Percentiles rank a stretch among this genome's conserved stretches.
Evolutionary conservation across 2,797 vertebrate genomes (phyloP).

Genomic region (Enteromius treurensis): DNA sequence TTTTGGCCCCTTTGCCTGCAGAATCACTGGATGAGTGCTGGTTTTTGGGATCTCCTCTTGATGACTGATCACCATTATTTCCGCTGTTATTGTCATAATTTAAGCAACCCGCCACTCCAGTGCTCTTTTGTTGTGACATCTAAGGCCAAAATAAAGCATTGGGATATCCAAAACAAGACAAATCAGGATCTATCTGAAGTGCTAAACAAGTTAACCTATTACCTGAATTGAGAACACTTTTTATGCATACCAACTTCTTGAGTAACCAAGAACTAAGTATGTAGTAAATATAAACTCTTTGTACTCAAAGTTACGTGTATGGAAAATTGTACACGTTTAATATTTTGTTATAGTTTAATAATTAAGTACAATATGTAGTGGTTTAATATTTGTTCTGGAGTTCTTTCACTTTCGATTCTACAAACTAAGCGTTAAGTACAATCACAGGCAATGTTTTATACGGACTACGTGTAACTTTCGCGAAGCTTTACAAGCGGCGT

Average conservation of each 20-base stretch:
- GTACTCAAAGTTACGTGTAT: neutral
- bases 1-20: too few relatives aligned
- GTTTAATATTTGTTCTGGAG: neutral
- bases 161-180: neutral
- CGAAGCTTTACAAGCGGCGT: neutral
- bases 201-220: neutral
- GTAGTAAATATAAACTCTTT: neutral
- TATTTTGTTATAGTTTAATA: neutral
- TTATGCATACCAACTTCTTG: neutral
- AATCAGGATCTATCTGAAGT: too few relatives aligned
- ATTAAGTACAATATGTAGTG: neutral
- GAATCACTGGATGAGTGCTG: neutral
- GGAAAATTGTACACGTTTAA: neutral
- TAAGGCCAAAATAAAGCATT: slow-evolving; percentile 3
- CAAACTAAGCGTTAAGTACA: neutral
- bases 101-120: neutral
- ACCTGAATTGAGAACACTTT: neutral
- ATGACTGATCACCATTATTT: neutral
- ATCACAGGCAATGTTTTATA: neutral
- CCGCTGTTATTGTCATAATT: rapidly evolving
- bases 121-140: slow-evolving; percentile 47
- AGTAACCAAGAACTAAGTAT: neutral
- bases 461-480: neutral
- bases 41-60: neutral
- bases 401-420: neutral